Evolutionary conservation across 2,888 invertebrate genomes (phyloP).

Genomic region (Syrista parreyssii): DNA sequence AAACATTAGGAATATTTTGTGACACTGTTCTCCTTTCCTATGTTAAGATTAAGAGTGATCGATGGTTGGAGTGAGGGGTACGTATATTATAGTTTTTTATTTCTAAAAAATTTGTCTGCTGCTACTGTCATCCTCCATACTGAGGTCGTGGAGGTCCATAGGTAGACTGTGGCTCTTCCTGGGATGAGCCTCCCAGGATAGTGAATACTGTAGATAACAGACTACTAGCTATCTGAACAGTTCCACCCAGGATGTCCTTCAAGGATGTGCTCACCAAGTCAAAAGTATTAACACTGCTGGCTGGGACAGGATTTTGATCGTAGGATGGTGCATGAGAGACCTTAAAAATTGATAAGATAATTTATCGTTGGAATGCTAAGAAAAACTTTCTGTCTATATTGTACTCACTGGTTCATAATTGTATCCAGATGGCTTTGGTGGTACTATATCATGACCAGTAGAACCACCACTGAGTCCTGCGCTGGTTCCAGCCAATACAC

Average conservation of each 20-base stretch:
- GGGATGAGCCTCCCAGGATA: constrained; percentile 51
- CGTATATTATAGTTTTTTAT: background rate
- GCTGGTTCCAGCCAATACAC: constrained; percentile 56
- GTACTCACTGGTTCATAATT: constrained; percentile 30
- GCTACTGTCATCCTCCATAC: background rate
- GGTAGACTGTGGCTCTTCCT: constrained; percentile 2
- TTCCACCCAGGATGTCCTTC: constrained; percentile 54
- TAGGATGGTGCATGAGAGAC: background rate
- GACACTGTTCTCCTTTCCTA: background rate
- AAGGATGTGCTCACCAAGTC: constrained; percentile 45
- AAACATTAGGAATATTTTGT: background rate
- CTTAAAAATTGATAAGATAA: background rate
- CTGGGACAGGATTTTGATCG: constrained; percentile 32
- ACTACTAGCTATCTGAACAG: constrained; percentile 48
- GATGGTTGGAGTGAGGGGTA: background rate
- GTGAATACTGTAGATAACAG: constrained; percentile 49
- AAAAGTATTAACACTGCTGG: constrained; percentile 45
- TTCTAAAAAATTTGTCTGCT: background rate
- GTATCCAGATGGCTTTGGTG: constrained; percentile 14
- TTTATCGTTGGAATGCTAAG: background rate
- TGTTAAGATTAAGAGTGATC: background rate
- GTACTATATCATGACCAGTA: constrained; percentile 7
- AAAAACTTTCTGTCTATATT: background rate
- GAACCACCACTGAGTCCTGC: constrained; percentile 51
- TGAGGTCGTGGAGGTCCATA: constrained; percentile 8